Conservation (phyloP, 64 coral and sea anemone species). For the Cladopsammia gracilis region DNA sequence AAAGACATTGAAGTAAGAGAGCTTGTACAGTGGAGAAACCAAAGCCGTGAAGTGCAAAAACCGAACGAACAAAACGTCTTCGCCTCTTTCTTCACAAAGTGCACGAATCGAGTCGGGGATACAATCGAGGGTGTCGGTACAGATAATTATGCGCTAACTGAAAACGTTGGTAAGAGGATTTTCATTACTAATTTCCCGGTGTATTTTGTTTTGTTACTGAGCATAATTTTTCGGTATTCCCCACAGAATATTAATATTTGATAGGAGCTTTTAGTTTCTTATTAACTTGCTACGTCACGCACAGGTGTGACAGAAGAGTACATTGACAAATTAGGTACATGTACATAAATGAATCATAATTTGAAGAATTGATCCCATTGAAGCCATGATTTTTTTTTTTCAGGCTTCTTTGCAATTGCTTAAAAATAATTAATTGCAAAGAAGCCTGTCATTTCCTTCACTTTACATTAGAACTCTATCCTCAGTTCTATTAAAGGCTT, state of each 20-base stretch:
- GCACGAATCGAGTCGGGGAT: slow-evolving; percentile 5
- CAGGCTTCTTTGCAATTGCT: no score
- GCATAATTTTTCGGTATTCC: not conserved
- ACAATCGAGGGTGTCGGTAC: not conserved
- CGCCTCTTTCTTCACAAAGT: not conserved
- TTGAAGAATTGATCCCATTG: no score
- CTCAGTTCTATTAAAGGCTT: no score
- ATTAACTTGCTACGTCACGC: not conserved
- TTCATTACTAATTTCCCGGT: not conserved
- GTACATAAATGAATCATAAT: no score
- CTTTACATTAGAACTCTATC: no score
- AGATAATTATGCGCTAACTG: slow-evolving; percentile 5
- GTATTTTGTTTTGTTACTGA: not conserved
- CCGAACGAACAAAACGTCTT: not conserved
- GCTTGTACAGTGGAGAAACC: slow-evolving; percentile 60
- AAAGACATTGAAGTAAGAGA: slow-evolving; percentile 69
- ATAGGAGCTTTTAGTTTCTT: no score
- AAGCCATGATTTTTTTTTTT: no score
- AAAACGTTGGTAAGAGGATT: not conserved
- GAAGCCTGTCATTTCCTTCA: no score
- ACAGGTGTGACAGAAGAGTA: no score
- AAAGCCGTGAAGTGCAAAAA: slow-evolving; percentile 52
- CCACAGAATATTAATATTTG: not conserved
- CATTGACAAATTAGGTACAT: no score
- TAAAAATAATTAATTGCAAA: no score